Percentiles rank a stretch among this genome's conserved stretches.
Conservation (phyloP, 37 sponge, comb jelly and placozoan species). For the Theonella swinhoei region DNA sequence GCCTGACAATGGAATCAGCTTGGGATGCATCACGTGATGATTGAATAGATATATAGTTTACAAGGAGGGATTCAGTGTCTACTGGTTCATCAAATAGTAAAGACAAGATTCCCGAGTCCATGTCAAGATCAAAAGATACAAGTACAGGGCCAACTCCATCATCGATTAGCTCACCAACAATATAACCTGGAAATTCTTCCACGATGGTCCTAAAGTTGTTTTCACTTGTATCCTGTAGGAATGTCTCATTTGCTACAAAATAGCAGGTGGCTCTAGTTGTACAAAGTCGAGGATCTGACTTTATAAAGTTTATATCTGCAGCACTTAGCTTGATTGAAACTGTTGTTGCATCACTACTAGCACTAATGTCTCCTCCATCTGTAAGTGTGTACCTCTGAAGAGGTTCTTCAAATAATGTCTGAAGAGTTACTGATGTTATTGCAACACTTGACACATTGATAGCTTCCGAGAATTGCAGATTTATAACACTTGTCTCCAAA, state of each 20-base stretch:
- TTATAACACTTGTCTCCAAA: conserved; percentile 53
- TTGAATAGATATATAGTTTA: conserved; percentile 58
- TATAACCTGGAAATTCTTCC: conserved; percentile 68
- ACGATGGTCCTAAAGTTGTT: conserved; percentile 47
- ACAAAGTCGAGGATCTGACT: conserved; percentile 65
- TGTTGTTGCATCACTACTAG: conserved; percentile 35
- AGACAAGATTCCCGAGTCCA: conserved; percentile 51
- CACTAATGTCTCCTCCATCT: conserved; percentile 41
- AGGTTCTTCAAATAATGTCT: conserved; percentile 84
- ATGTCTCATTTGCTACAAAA: conserved; percentile 38
- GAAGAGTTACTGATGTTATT: conserved; percentile 46
- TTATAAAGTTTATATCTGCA: conserved; percentile 68
- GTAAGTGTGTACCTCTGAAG: conserved; percentile 65
- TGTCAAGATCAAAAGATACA: conserved; percentile 65
- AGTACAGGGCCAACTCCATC: conserved; percentile 75
- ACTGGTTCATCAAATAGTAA: conserved; percentile 83
- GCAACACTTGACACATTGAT: conserved; percentile 62
- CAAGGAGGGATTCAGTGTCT: conserved; percentile 30
- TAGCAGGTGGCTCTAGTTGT: conserved; percentile 82
- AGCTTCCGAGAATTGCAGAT: conserved; percentile 76
- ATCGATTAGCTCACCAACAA: conserved; percentile 64
- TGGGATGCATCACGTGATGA: conserved; percentile 24
- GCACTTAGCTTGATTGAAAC: conserved; percentile 52
- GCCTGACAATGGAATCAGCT: conserved; percentile 26
- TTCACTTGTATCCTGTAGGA: conserved; percentile 75